Percentiles rank a stretch among this genome's conserved stretches.
Conservation (phyloP, 2,797 vertebrate genomes). For the Nyctibius grandis region DNA sequence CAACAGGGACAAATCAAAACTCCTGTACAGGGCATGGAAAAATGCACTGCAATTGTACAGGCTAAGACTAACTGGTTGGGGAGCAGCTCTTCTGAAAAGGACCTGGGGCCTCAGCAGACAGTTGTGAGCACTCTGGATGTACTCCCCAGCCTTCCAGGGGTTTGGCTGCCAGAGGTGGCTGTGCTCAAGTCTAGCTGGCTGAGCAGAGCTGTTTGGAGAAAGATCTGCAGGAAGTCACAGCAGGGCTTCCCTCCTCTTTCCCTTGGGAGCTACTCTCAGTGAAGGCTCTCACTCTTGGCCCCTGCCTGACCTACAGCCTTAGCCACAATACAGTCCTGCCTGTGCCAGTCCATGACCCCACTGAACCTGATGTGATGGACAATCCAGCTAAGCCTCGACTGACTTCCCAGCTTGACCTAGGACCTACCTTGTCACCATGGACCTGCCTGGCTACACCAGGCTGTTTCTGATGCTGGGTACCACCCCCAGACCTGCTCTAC, state of each 20-base stretch:
- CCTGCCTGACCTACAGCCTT: not conserved
- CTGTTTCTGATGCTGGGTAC: not conserved
- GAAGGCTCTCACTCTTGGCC: rapidly evolving
- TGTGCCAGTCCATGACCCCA: rapidly evolving
- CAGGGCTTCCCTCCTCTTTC: not conserved
- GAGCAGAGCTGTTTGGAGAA: not conserved
- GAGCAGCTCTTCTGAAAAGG: not conserved
- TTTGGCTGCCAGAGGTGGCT: not conserved
- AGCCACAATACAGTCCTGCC: not conserved
- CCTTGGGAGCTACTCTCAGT: not conserved
- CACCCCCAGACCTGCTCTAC: not conserved
- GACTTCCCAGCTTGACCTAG: not conserved
- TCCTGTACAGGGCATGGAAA: not conserved
- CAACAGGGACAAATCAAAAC: not conserved
- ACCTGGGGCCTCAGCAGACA: not conserved
- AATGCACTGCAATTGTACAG: not conserved
- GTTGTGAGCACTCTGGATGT: not conserved
- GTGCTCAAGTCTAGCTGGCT: rapidly evolving
- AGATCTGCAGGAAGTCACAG: not conserved
- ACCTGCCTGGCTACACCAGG: not conserved
- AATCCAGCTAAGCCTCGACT: not conserved
- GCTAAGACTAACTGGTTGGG: not conserved
- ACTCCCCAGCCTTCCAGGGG: not conserved
- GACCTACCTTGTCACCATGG: not conserved
- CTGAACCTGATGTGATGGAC: not conserved